Conservation (phyloP, 1,140 invertebrate species). For the Habropoda laboriosa region DNA sequence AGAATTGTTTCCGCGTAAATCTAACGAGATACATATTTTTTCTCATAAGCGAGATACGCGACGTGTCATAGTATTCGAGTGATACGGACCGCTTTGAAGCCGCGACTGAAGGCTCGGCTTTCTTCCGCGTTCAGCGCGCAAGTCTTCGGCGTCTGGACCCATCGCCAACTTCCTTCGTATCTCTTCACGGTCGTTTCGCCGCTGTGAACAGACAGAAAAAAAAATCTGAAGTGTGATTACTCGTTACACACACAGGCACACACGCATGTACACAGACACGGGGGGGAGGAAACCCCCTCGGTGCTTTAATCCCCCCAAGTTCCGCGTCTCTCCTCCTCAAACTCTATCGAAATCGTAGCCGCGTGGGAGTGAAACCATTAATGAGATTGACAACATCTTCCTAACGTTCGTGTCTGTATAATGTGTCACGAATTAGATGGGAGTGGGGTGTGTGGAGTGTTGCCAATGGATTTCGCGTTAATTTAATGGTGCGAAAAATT, state of each 20-base stretch:
- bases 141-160: conserved; percentile 90
- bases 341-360: not conserved
- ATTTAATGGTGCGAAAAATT: not conserved
- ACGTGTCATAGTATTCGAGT: conserved; percentile 2
- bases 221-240: conserved; percentile 46
- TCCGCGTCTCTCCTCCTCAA: not conserved
- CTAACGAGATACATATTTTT: not conserved
- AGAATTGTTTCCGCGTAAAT: not conserved
- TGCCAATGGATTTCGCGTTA: not conserved
- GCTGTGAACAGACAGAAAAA: conserved; percentile 83
- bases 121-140: conserved; percentile 84
- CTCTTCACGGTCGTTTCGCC: conserved; percentile 95
- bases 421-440: not conserved
- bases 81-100: conserved; percentile 89
- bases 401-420: not conserved
- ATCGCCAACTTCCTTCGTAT: conserved; percentile 94
- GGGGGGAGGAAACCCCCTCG: not conserved
- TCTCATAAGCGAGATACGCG: not conserved
- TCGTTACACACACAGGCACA: conserved; percentile 9
- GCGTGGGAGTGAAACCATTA: conserved; percentile 23
- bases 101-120: conserved; percentile 94
- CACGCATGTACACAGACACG: not conserved
- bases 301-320: conserved; percentile 6
- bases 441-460: too few relatives aligned
- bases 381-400: conserved; percentile 31